phyloP scores from a whole-genome alignment of 2,888 invertebrate genomes.

The Calameuta idolon region DNA sequence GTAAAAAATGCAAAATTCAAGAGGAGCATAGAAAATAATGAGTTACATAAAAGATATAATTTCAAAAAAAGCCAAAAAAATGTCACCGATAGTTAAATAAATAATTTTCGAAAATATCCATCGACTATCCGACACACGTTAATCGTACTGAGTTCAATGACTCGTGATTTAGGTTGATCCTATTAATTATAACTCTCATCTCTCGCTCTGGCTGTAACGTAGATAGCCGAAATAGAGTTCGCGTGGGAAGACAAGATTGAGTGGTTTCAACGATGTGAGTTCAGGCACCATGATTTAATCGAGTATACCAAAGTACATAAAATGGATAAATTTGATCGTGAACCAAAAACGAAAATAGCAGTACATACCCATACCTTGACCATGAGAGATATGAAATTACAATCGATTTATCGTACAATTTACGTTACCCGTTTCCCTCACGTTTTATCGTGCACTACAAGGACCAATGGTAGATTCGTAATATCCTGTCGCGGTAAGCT shows the following conservation, averaged over 20 bases:
- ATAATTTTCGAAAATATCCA: background rate
- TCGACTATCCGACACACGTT: background rate
- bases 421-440: background rate
- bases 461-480: background rate
- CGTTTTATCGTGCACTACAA: background rate
- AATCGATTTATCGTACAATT: background rate
- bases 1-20: slow-evolving; percentile 36
- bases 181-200: background rate
- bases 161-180: background rate
- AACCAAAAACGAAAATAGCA: background rate
- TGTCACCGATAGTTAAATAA: background rate
- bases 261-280: background rate
- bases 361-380: background rate
- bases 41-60: background rate
- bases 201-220: background rate
- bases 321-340: background rate
- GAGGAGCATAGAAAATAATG: background rate
- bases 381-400: background rate
- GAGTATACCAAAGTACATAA: background rate
- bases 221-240: background rate
- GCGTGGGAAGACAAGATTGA: slow-evolving; percentile 3
- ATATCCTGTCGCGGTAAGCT: slow-evolving; percentile 15
- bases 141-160: background rate
- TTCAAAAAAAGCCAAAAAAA: background rate
- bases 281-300: background rate